A percentile compares a stretch with the other conserved stretches of the same genome.
Conservation (phyloP, 23 tunicate species). For the Halocynthia roretzi region DNA sequence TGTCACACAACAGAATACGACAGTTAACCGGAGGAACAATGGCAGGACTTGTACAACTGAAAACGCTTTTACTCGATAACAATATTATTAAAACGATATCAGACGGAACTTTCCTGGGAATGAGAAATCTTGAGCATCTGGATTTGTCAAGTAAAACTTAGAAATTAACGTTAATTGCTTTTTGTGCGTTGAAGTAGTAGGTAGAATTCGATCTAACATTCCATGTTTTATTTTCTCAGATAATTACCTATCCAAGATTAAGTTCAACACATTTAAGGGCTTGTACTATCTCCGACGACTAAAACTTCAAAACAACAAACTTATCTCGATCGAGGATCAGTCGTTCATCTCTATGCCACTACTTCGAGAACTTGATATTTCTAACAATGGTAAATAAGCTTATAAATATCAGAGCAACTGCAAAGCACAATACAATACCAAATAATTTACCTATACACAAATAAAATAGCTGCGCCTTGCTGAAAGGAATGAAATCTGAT, state of each 20-base stretch:
- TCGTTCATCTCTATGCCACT: slow-evolving; percentile 37
- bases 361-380: slow-evolving; percentile 39
- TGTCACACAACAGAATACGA: slow-evolving; percentile 29
- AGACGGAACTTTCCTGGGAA: slow-evolving; percentile 41
- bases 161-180: background rate
- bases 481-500: no score
- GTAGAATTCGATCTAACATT: background rate
- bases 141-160: slow-evolving; percentile 36
- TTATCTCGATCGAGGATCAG: slow-evolving; percentile 28
- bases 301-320: slow-evolving; percentile 21
- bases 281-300: slow-evolving; percentile 19
- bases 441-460: no score
- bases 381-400: slow-evolving; percentile 43
- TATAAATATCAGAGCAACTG: background rate
- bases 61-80: slow-evolving; percentile 14
- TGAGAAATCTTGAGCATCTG: slow-evolving; percentile 14
- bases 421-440: no score
- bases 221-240: slow-evolving; percentile 9
- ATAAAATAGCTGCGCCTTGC: no score
- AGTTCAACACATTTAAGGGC: slow-evolving; percentile 28
- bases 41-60: slow-evolving; percentile 27
- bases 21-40: slow-evolving; percentile 39
- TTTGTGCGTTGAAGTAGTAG: background rate
- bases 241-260: slow-evolving; percentile 24
- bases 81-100: slow-evolving; percentile 15